Conservation (phyloP, 2,797 vertebrate genomes). For the Eidolon dupreanum region DNA sequence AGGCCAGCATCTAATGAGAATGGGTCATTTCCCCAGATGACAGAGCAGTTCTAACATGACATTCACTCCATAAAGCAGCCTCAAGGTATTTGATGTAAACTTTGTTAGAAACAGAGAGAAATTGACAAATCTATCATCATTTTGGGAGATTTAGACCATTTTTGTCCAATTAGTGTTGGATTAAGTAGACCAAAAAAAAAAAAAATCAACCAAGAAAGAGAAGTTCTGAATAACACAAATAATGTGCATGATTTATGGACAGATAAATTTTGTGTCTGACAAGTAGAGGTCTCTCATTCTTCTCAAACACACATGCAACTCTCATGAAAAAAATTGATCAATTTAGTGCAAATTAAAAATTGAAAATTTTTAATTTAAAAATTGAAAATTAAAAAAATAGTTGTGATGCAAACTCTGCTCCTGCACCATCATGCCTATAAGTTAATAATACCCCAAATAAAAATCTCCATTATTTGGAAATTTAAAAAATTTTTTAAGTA, state of each 20-base stretch:
- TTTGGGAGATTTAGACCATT: background rate
- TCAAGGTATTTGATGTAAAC: background rate
- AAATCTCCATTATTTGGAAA: slow-evolving; percentile 10
- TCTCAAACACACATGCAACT: background rate
- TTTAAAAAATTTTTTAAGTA: background rate
- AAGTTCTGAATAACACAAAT: background rate
- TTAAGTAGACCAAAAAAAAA: background rate
- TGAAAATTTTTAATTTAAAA: too few relatives aligned
- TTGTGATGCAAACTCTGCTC: background rate
- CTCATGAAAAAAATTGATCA: background rate
- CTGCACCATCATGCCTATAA: background rate
- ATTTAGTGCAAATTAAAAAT: background rate
- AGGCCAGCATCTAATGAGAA: slow-evolving; percentile 49
- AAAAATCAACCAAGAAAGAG: slow-evolving; percentile 33
- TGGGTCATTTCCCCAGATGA: slow-evolving; percentile 5
- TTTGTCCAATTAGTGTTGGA: slow-evolving; percentile 10
- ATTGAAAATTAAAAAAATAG: background rate
- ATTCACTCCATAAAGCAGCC: background rate
- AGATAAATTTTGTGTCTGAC: background rate
- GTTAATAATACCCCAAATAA: background rate
- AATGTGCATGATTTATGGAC: background rate
- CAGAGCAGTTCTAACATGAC: background rate
- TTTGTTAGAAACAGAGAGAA: slow-evolving; percentile 27
- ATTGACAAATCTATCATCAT: slow-evolving; percentile 24
- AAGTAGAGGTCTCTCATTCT: background rate